These are phyloP conservation scores for Amblyornis subalaris DNA, from an alignment of 2,113 vertebrate genomes.

Conservation along the genomic window DNA sequence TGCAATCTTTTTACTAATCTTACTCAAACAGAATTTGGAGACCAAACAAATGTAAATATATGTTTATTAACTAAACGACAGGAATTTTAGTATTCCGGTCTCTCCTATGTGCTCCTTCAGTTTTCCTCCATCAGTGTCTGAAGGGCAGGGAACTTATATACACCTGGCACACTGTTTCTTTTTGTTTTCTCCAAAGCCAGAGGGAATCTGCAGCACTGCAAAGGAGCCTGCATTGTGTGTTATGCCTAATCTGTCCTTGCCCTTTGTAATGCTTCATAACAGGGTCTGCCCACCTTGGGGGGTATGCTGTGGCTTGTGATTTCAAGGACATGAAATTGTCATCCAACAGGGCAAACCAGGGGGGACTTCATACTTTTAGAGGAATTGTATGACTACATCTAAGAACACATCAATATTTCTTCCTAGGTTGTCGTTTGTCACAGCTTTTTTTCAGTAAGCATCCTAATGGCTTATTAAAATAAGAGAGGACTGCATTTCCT, in stretches of 20 bases:
- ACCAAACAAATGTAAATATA: not conserved
- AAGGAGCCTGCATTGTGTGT: not conserved
- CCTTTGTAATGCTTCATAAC: not conserved
- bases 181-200: not conserved
- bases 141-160: not conserved
- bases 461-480: not conserved
- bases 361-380: not conserved
- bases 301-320: rapidly evolving
- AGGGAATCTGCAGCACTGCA: not conserved
- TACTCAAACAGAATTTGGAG: not conserved
- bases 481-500: not conserved
- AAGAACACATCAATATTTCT: not conserved
- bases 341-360: not conserved
- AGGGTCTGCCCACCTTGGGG: not conserved
- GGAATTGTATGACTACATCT: not conserved
- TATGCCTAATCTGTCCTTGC: not conserved
- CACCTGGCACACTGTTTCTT: not conserved
- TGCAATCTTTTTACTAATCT: not conserved
- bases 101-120: not conserved
- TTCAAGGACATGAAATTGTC: not conserved
- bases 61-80: not conserved
- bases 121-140: not conserved
- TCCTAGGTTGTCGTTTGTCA: not conserved
- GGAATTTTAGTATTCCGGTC: not conserved
- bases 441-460: not conserved